A percentile compares a stretch with the other conserved stretches of the same genome.
Evolutionary conservation across 2,888 invertebrate genomes (phyloP).

Genomic region (Clivina fossor): DNA sequence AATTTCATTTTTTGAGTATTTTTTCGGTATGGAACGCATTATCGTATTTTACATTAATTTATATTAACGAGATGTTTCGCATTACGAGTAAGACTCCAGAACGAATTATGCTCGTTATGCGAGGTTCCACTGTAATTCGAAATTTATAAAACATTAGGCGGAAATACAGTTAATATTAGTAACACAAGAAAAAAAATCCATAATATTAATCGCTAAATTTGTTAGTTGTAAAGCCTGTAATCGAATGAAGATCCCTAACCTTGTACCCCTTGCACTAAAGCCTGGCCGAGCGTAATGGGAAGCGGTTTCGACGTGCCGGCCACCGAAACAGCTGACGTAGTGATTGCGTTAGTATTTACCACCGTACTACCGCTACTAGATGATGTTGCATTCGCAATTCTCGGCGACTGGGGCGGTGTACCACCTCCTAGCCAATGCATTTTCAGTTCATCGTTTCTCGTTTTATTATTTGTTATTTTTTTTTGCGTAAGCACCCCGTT

Average conservation of each 20-base stretch:
- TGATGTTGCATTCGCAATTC: constrained; percentile 47
- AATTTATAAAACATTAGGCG: no score
- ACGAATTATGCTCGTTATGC: no score
- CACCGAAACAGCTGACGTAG: constrained; percentile 9
- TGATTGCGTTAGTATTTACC: constrained; percentile 44
- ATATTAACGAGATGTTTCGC: no score
- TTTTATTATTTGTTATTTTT: neutral
- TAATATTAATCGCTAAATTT: no score
- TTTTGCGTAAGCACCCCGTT: neutral
- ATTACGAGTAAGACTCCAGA: no score
- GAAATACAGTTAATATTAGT: no score
- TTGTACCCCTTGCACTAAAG: constrained; percentile 55
- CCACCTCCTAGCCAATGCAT: constrained; percentile 46
- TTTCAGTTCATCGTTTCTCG: constrained; percentile 19
- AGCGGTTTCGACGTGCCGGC: constrained; percentile 39
- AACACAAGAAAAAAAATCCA: no score
- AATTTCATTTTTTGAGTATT: no score
- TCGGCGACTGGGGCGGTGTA: constrained; percentile 53
- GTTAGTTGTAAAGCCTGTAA: no score
- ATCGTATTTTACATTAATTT: no score
- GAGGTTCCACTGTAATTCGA: no score
- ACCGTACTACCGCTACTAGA: constrained; percentile 50
- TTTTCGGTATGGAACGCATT: no score
- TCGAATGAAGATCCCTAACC: constrained; percentile 51
- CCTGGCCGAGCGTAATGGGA: constrained; percentile 52